Percentiles rank a stretch among this genome's conserved stretches.
These are phyloP conservation scores for Drosophila yakuba DNA, from an alignment of 1,140 invertebrate species.

Conservation along the genomic window DNA sequence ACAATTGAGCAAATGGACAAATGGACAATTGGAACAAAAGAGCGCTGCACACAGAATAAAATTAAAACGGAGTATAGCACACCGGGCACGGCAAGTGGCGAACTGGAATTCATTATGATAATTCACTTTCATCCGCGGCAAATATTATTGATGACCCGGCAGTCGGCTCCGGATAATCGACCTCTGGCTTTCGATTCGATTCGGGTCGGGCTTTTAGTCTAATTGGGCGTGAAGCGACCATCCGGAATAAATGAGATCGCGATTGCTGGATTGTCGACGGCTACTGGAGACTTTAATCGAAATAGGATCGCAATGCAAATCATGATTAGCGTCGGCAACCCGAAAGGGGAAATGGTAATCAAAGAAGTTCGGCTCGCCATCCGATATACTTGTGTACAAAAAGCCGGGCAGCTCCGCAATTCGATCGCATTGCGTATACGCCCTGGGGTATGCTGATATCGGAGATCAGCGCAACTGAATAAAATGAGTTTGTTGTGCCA, in stretches of 20 bases:
- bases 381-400: constrained; percentile 14
- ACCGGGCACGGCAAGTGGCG: constrained; percentile 26
- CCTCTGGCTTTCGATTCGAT: constrained; percentile 22
- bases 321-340: constrained; percentile 1
- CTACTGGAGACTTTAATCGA: constrained; percentile 27
- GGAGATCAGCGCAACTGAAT: constrained; percentile 33
- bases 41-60: constrained; percentile 6
- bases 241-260: constrained; percentile 47
- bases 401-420: constrained; percentile 10
- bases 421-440: constrained; percentile 39
- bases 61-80: constrained; percentile 26
- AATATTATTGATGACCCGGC: constrained; percentile 50
- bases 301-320: constrained; percentile 31
- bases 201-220: constrained; percentile 65
- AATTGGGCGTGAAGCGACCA: constrained; percentile 68
- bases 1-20: neutral
- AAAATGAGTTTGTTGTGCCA: constrained; percentile 10
- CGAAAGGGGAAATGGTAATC: constrained; percentile 24
- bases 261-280: constrained; percentile 2
- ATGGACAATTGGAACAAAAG: constrained; percentile 12
- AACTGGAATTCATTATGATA: constrained; percentile 71
- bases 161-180: constrained; percentile 23
- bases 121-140: constrained; percentile 54
- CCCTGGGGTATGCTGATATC: constrained; percentile 10
- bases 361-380: constrained; percentile 18